Conservation (phyloP, 2,797 vertebrate species). For the Micrastur ruficollis region DNA sequence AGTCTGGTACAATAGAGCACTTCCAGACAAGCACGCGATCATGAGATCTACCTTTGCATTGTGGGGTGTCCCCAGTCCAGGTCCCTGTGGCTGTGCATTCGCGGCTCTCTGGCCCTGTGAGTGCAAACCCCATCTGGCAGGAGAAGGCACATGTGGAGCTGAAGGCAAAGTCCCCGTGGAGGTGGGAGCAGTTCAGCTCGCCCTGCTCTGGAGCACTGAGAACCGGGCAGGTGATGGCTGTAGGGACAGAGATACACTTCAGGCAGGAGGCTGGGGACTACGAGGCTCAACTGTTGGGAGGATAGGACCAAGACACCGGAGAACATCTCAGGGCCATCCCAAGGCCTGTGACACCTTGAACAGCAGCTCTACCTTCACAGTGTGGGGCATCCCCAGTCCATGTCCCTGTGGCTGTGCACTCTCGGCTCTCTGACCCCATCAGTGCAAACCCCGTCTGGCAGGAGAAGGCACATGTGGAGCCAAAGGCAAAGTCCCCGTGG, state of each 20-base stretch:
- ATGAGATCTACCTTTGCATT: neutral
- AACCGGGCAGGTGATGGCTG: neutral
- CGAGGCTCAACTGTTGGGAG: neutral
- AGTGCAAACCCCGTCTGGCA: neutral
- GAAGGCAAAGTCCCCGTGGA: neutral
- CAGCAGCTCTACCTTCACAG: neutral
- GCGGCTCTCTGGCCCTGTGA: fast-evolving
- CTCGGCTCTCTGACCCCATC: fast-evolving
- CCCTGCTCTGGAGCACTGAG: fast-evolving
- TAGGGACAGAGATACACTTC: neutral
- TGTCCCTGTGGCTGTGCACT: neutral
- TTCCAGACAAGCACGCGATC: fast-evolving
- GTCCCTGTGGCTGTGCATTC: neutral
- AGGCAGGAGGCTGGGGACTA: neutral
- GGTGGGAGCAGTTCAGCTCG: neutral
- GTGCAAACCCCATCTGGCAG: neutral
- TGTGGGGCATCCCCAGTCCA: neutral
- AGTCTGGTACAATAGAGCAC: neutral
- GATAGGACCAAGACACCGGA: neutral
- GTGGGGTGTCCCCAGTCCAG: neutral
- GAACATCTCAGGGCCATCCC: neutral
- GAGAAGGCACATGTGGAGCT: neutral
- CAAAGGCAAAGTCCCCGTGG: neutral
- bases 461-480: neutral
- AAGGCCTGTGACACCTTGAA: neutral